phyloP scores from a whole-genome alignment of 2,888 invertebrate genomes.

The Lepidonotus clava region DNA sequence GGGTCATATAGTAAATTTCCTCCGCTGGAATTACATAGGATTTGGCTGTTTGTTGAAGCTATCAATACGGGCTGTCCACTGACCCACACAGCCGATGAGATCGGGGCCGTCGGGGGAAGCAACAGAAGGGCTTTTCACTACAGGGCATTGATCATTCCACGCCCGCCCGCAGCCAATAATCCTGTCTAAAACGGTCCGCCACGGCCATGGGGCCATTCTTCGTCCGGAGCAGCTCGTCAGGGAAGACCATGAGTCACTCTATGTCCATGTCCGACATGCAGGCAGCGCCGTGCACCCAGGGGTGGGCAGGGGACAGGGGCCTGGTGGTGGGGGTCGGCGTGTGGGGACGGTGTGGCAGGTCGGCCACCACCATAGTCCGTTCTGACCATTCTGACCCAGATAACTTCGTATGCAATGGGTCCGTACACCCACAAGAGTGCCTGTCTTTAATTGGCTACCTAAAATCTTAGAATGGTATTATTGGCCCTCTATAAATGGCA shows the following conservation, averaged over 20 bases:
- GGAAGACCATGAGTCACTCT: not conserved
- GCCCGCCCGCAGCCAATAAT: conserved; percentile 29
- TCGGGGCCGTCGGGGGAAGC: not conserved
- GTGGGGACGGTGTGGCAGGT: no score
- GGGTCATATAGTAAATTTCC: conserved; percentile 29
- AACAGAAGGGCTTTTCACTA: conserved; percentile 35
- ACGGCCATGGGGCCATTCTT: not conserved
- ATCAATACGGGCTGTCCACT: not conserved
- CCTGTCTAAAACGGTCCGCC: not conserved
- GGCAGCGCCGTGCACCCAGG: no score
- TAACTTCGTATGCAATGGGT: no score
- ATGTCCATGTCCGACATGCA: no score
- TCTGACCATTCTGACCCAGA: no score
- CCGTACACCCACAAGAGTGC: no score
- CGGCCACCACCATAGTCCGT: no score
- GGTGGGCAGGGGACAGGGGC: no score
- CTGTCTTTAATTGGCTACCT: no score
- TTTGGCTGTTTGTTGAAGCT: conserved; percentile 26
- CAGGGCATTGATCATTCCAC: conserved; percentile 30
- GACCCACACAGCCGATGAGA: conserved; percentile 33
- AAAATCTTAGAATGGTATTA: no score
- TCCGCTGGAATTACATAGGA: conserved; percentile 32
- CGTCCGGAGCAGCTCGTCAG: not conserved
- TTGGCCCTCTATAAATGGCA: no score
- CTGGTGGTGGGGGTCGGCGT: no score